phyloP scores from a whole-genome alignment of 2,888 invertebrate genomes.

The Nowickia ferox region DNA sequence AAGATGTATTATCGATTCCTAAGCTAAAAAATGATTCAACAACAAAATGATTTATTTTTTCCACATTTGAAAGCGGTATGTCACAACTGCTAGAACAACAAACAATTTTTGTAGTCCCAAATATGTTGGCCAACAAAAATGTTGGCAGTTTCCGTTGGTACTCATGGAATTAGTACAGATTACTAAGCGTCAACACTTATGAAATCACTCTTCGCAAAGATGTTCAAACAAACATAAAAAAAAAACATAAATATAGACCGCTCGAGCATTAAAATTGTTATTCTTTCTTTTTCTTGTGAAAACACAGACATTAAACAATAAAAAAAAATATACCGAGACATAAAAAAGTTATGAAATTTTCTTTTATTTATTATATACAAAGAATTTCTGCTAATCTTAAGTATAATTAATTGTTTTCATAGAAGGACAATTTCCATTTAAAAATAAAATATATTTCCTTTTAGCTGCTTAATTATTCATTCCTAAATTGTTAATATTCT shows the following conservation, averaged over 20 bases:
- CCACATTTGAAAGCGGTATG: slow-evolving; percentile 6
- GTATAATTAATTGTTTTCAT: neutral
- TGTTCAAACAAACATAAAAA: slow-evolving; percentile 14
- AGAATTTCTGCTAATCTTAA: slow-evolving; percentile 12
- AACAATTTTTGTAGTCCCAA: neutral
- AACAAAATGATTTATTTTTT: slow-evolving; percentile 17
- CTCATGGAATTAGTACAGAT: neutral
- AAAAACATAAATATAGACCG: slow-evolving; percentile 7
- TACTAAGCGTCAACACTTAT: slow-evolving; percentile 10
- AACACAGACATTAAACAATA: slow-evolving; percentile 5
- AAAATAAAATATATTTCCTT: neutral
- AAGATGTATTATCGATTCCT: too few relatives aligned
- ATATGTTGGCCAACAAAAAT: slow-evolving; percentile 1
- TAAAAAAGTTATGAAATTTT: slow-evolving; percentile 17
- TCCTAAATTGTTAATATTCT: too few relatives aligned
- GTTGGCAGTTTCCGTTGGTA: neutral
- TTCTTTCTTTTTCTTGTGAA: slow-evolving; percentile 12
- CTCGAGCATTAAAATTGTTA: slow-evolving; percentile 4
- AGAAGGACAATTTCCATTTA: slow-evolving; percentile 3
- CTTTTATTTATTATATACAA: slow-evolving; percentile 10
- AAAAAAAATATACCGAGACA: neutral
- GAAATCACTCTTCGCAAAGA: slow-evolving; percentile 35
- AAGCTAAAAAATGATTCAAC: neutral
- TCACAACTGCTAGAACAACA: neutral
- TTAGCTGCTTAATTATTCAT: too few relatives aligned